Conservation (phyloP, 2,888 invertebrate genomes). For the Oxyteleia sp. region DNA sequence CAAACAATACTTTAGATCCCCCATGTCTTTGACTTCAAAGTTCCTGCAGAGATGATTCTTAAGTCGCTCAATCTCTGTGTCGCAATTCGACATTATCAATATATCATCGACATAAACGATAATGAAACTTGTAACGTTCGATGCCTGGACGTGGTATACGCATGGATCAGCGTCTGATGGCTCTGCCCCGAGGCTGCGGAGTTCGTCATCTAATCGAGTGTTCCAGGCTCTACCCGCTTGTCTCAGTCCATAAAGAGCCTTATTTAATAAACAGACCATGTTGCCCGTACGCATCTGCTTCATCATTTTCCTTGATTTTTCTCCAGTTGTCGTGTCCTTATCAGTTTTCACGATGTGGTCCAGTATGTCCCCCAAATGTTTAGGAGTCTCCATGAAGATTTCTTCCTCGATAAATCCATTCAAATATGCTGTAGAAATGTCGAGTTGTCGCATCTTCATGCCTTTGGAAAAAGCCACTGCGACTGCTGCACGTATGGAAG, state of each 20-base stretch:
- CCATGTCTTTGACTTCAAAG: not conserved
- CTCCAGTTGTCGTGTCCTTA: not conserved
- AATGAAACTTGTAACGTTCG: conserved; percentile 23
- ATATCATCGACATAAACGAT: conserved; percentile 60
- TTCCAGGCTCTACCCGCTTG: conserved; percentile 73
- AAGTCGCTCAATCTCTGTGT: not conserved
- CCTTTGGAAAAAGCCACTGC: conserved; percentile 55
- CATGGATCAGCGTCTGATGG: conserved; percentile 55
- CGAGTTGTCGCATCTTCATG: conserved; percentile 71
- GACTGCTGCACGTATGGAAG: conserved; percentile 49
- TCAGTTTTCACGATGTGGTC: not conserved
- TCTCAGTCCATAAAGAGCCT: conserved; percentile 52
- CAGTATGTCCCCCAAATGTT: conserved; percentile 27
- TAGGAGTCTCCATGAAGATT: conserved; percentile 64
- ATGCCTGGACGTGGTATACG: conserved; percentile 30
- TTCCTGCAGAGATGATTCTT: not conserved
- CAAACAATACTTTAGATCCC: not conserved
- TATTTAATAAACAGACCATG: conserved; percentile 44
- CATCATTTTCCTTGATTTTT: conserved; percentile 33
- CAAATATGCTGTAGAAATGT: conserved; percentile 72
- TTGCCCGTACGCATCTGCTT: not conserved
- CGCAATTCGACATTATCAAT: not conserved
- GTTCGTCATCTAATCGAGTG: conserved; percentile 20
- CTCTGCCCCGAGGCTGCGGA: conserved; percentile 48
- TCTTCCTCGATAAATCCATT: conserved; percentile 59